Conservation (phyloP, 2,113 vertebrate species). For the Misgurnus anguillicaudatus region DNA sequence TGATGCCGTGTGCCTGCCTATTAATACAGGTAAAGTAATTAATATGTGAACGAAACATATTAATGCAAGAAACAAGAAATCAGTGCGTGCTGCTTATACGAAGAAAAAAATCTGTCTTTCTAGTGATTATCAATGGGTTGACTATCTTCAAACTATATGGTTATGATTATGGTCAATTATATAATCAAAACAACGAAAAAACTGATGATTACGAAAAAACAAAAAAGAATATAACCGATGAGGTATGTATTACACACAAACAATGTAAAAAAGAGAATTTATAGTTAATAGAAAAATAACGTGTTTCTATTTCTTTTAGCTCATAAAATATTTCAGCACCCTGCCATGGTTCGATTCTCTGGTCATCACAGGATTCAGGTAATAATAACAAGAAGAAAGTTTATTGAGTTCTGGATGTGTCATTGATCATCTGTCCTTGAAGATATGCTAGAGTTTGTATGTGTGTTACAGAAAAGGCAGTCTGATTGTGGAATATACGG, state of each 20-base stretch:
- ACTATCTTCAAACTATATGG: background rate
- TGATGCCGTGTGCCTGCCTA: constrained; percentile 34
- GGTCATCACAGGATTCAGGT: background rate
- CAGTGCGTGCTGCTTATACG: background rate
- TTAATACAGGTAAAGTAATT: constrained; percentile 49
- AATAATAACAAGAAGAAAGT: background rate
- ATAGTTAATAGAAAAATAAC: no score
- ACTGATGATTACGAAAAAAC: no score
- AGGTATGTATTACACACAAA: no score
- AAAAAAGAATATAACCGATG: no score
- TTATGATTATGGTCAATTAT: no score
- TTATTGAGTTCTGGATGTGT: no score
- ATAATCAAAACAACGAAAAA: no score
- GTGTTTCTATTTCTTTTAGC: background rate
- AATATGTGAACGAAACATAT: background rate
- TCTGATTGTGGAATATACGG: background rate
- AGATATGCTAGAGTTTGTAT: no score
- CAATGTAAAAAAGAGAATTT: no score
- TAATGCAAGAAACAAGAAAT: no score
- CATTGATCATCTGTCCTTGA: no score
- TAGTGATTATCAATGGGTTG: background rate
- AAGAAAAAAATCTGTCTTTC: background rate
- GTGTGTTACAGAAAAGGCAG: background rate
- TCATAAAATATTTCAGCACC: background rate
- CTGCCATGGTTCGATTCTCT: background rate